These are phyloP conservation scores for Drosophila mulleri DNA, from an alignment of 2,888 invertebrate genomes.

Conservation along the genomic window DNA sequence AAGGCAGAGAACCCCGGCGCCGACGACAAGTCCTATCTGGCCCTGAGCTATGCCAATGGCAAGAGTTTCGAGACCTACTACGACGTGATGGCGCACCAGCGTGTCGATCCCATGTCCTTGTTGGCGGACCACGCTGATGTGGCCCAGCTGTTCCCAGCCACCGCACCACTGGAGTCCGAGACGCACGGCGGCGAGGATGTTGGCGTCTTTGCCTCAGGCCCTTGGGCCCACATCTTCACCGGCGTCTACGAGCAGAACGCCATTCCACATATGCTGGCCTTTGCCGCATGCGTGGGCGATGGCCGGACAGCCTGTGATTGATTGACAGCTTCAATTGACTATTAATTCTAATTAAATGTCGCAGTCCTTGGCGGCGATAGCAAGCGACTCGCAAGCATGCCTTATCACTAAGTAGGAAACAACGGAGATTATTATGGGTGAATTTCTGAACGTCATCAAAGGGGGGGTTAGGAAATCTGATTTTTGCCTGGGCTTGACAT, in stretches of 20 bases:
- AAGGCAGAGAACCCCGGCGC: constrained; percentile 80
- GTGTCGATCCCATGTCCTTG: constrained; percentile 70
- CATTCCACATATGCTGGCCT: constrained; percentile 91
- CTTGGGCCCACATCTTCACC: constrained; percentile 92
- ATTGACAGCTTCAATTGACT: constrained; percentile 28
- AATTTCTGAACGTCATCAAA: not conserved
- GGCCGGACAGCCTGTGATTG: constrained; percentile 85
- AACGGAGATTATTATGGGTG: constrained; percentile 33
- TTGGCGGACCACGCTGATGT: constrained; percentile 32
- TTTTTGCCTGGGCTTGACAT: not conserved
- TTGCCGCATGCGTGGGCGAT: constrained; percentile 90
- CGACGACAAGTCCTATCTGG: constrained; percentile 88
- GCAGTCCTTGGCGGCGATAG: constrained; percentile 13
- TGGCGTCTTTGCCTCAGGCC: constrained; percentile 90
- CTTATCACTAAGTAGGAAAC: constrained; percentile 49
- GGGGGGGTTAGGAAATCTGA: not conserved
- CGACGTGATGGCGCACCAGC: constrained; percentile 63
- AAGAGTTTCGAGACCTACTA: constrained; percentile 86
- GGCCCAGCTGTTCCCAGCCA: constrained; percentile 86
- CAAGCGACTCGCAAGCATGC: constrained; percentile 47
- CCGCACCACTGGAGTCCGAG: constrained; percentile 86
- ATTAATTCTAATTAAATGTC: constrained; percentile 47
- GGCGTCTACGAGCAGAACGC: constrained; percentile 92
- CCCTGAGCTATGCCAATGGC: constrained; percentile 91
- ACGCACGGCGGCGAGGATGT: constrained; percentile 94